Conservation (phyloP, 2,113 vertebrate species). For the Bubo blakistoni region DNA sequence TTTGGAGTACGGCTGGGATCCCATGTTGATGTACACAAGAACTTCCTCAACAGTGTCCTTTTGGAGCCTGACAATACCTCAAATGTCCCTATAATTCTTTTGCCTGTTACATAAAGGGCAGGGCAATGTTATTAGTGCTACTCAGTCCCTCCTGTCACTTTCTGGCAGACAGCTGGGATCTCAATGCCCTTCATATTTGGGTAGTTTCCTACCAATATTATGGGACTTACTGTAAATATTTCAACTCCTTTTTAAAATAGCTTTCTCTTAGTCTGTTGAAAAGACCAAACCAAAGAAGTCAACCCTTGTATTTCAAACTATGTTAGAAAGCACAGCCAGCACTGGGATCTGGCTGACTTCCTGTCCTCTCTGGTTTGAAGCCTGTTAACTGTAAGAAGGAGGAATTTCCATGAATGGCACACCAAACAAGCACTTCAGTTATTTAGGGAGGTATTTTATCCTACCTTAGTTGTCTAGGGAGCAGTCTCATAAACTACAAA, state of each 20-base stretch:
- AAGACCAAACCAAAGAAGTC: not conserved
- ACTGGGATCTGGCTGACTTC: not conserved
- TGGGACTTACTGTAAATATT: not conserved
- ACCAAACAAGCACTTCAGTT: not conserved
- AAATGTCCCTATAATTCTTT: not conserved
- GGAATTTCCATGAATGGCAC: not conserved
- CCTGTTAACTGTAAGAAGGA: not conserved
- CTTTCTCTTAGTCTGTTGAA: not conserved
- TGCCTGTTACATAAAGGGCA: not conserved
- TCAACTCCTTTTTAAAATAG: not conserved
- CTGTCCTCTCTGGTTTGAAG: not conserved
- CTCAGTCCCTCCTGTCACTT: not conserved
- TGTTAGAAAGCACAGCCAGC: not conserved
- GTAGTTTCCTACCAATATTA: not conserved
- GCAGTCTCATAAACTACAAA: not conserved
- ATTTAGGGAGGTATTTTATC: not conserved
- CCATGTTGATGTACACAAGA: not conserved
- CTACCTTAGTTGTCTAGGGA: not conserved
- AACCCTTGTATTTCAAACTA: not conserved
- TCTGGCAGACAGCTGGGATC: not conserved
- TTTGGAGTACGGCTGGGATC: not conserved
- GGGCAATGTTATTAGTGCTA: not conserved
- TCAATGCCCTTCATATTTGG: not conserved
- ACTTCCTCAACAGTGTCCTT: not conserved
- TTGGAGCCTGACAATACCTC: not conserved